Percentiles rank a stretch among this genome's conserved stretches.
Conservation (phyloP, 2,113 vertebrate species). For the Campylomormyrus numenius region DNA sequence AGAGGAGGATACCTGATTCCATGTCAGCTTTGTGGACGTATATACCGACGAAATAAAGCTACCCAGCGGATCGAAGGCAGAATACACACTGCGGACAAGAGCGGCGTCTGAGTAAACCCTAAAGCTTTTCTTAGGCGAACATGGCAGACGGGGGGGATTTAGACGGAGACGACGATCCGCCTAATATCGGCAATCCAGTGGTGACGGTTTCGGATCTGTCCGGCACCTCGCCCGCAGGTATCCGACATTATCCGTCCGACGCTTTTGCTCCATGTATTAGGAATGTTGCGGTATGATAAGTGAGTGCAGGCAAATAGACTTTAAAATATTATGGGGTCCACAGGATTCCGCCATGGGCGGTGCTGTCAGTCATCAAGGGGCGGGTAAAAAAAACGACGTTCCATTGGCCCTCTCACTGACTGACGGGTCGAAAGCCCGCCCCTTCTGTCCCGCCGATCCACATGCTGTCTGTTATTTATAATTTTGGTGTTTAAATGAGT, state of each 20-base stretch:
- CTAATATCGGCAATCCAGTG: constrained; percentile 43
- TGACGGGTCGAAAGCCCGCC: not conserved
- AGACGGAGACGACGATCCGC: constrained; percentile 49
- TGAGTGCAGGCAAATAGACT: not conserved
- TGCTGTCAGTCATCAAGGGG: not conserved
- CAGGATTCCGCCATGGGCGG: not conserved
- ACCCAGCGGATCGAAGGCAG: too few species aligned
- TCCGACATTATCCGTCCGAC: not conserved
- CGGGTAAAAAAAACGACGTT: not conserved
- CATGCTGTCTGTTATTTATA: not conserved
- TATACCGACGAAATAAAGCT: not conserved
- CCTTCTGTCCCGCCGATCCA: not conserved
- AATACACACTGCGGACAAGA: not conserved
- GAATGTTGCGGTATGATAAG: not conserved
- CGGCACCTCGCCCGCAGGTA: constrained; percentile 54
- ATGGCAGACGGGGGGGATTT: constrained; percentile 51
- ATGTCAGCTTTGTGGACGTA: constrained; percentile 12
- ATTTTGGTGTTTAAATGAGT: not conserved
- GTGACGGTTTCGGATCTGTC: constrained; percentile 54
- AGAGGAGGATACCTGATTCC: constrained; percentile 18
- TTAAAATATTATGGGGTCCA: not conserved
- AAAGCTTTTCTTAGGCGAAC: not conserved
- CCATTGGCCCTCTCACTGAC: not conserved
- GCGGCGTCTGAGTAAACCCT: not conserved
- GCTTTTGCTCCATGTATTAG: not conserved